These are phyloP conservation scores for Colossoma macropomum DNA, from an alignment of 2,113 vertebrate genomes.

Conservation along the genomic window DNA sequence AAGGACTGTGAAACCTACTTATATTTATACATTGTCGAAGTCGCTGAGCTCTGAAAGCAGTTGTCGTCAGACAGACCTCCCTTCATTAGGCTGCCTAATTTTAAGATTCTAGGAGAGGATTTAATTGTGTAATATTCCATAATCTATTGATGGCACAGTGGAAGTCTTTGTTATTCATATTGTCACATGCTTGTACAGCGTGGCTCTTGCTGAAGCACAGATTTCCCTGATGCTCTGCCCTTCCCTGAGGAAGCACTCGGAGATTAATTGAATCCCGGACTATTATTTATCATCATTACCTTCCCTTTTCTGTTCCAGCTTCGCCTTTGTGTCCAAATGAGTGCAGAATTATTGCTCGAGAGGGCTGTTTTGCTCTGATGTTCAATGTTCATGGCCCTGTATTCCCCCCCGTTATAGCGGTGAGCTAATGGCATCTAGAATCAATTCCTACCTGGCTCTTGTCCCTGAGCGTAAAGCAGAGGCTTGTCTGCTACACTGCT, in stretches of 20 bases:
- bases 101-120: background rate
- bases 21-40: background rate
- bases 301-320: conserved; percentile 43
- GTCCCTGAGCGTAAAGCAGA: conserved; percentile 5
- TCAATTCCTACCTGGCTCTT: conserved; percentile 43
- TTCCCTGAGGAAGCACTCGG: conserved; percentile 41
- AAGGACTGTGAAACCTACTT: no score
- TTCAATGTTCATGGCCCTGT: background rate
- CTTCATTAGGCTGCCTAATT: background rate
- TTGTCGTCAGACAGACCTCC: background rate
- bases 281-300: conserved; percentile 58
- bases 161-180: background rate
- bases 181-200: background rate
- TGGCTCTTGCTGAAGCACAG: conserved; percentile 5
- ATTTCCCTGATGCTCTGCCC: background rate
- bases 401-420: background rate
- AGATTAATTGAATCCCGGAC: conserved; percentile 47
- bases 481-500: background rate
- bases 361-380: conserved; percentile 38
- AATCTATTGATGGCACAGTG: background rate
- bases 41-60: background rate
- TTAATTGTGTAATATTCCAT: background rate
- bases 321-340: conserved; percentile 47
- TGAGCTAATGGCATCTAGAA: conserved; percentile 46
- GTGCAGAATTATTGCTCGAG: conserved; percentile 43